Evolutionary conservation across 1,140 invertebrate genomes (phyloP), one percentile per base, ranked within the genome.

Genomic region (Drosophila mojavensis): DNA sequence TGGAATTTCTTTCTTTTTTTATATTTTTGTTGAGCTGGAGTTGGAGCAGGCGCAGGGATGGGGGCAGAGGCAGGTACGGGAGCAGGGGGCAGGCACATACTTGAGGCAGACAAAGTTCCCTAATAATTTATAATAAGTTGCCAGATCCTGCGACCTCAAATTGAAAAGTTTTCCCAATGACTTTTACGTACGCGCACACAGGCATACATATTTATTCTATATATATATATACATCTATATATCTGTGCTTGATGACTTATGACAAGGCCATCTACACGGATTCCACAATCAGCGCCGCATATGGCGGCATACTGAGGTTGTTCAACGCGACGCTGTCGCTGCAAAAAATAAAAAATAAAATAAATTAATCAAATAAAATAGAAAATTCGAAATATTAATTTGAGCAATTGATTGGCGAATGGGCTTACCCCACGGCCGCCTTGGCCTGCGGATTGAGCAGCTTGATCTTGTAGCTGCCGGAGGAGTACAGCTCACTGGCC

Each of bases 51-150:
- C 4, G 28, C 28, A 30, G 26, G 20, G 17, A 17, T 33, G n/a
- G 13, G 26, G 11, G 4, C 9, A 28, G 26, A 28, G 4, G 28
- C 28, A 30, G 26, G 20, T 2, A 2, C 20, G 20, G 20, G 2
- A 13, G 13, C 0, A 4, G 5, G 28, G 5, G 28, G 4, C 6
- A 5, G 20, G 20, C 20, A 24, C 70, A 50, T 59, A 78, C 82
- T 85, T 74, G 67, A 81, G 54, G 75, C 79, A 68, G 79, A 83
- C 79, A 80, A 89, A 88, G 84, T 89, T 88, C 66, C 66, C 61
- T 75, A 78, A 88, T 89, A 88, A 83, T 89, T 88, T 83, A 80
- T 83, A 88, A 88, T 89, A 89, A 88, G 77, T 80, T 88, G 33
- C 50, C 66, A 48, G 56, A 54, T 70, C 66, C 63, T 20, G 64